These are phyloP conservation scores for Drosophila lacteicornis DNA, from an alignment of 1,140 invertebrate genomes.

Conservation along the genomic window DNA sequence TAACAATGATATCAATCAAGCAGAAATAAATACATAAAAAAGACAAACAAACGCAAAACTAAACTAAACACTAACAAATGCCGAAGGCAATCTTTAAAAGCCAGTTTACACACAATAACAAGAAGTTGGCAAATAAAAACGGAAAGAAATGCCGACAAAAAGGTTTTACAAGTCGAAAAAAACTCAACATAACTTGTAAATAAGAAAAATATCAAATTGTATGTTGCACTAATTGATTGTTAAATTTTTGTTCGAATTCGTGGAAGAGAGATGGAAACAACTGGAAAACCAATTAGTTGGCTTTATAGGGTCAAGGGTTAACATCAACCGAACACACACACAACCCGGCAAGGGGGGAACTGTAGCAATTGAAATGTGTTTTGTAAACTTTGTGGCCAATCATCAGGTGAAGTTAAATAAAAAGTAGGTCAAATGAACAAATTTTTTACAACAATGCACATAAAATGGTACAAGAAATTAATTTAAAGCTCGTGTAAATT, in stretches of 20 bases:
- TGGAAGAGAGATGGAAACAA: constrained; percentile 16
- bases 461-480: constrained; percentile 5
- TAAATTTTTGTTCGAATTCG: constrained; percentile 20
- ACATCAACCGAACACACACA: constrained; percentile 9
- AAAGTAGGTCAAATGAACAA: constrained; percentile 29
- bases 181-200: constrained; percentile 21
- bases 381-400: constrained; percentile 19
- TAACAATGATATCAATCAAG: constrained; percentile 43
- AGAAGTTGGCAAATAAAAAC: constrained; percentile 22
- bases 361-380: constrained; percentile 29
- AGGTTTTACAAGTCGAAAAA: constrained; percentile 28
- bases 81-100: constrained; percentile 40
- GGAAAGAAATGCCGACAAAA: constrained; percentile 60
- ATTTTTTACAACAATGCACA: constrained; percentile 9
- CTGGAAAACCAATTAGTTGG: constrained; percentile 57
- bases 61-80: constrained; percentile 11
- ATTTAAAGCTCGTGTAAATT: constrained; percentile 2
- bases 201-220: constrained; percentile 30
- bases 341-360: constrained; percentile 4
- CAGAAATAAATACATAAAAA: constrained; percentile 11
- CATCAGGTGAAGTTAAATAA: constrained; percentile 26
- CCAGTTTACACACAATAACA: constrained; percentile 33
- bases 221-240: constrained; percentile 65
- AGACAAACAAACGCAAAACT: not conserved
- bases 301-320: constrained; percentile 61